Percentiles rank a stretch among this genome's conserved stretches.
These are phyloP conservation scores for Anadara kagoshimensis DNA, from an alignment of 1,140 invertebrate species.

Conservation along the genomic window DNA sequence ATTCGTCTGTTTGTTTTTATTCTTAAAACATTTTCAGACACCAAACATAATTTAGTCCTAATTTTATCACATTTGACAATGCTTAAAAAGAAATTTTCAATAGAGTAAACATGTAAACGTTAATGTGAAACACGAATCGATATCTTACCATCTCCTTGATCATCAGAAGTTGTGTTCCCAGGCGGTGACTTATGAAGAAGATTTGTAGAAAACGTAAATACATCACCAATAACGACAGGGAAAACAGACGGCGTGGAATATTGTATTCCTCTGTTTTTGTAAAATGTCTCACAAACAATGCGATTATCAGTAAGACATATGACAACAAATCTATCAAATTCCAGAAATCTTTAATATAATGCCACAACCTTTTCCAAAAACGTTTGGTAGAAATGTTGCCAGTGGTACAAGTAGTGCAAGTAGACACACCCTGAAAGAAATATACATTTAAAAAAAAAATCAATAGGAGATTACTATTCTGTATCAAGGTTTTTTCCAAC, in stretches of 20 bases:
- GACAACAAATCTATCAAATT: slow-evolving; percentile 2
- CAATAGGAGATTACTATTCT: too few relatives aligned
- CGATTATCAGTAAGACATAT: background rate
- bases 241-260: background rate
- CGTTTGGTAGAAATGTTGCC: background rate
- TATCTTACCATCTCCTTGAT: slow-evolving; percentile 19
- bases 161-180: slow-evolving; percentile 8
- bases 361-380: background rate
- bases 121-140: background rate
- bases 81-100: too few relatives aligned
- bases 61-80: too few relatives aligned
- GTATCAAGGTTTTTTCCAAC: too few relatives aligned
- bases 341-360: slow-evolving; percentile 6
- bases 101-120: too few relatives aligned
- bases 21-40: too few relatives aligned
- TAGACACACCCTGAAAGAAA: background rate
- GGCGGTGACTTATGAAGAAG: background rate
- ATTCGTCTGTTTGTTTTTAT: too few relatives aligned
- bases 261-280: background rate
- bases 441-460: too few relatives aligned
- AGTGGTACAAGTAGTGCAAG: background rate
- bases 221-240: slow-evolving; percentile 8
- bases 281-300: background rate
- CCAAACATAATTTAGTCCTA: too few relatives aligned
- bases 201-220: slow-evolving; percentile 2